Conservation (phyloP, 2,797 vertebrate species). For the Muraenolepis orangiensis region DNA sequence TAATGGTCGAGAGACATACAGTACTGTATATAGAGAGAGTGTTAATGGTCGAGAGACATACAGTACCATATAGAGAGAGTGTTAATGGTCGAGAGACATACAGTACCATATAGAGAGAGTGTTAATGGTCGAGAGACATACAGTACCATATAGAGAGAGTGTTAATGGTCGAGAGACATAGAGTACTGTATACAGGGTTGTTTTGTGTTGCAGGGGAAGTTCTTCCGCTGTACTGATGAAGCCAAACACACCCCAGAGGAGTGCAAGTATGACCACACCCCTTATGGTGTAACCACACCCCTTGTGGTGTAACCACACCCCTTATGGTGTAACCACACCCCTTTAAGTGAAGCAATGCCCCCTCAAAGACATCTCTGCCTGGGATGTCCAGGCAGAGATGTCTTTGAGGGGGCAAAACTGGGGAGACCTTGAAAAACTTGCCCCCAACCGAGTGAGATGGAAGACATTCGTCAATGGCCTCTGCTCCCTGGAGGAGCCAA, state of each 20-base stretch:
- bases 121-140: not conserved
- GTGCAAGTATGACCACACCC: constrained; percentile 81
- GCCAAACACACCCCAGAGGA: constrained; percentile 93
- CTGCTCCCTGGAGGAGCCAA: too few relatives aligned
- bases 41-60: not conserved
- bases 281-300: not conserved
- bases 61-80: constrained; percentile 47
- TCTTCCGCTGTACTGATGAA: constrained; percentile 95
- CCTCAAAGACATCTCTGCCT: too few relatives aligned
- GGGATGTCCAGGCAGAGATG: too few relatives aligned
- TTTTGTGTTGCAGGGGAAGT: constrained; percentile 82
- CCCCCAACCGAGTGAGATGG: too few relatives aligned
- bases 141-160: not conserved
- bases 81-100: constrained; percentile 57
- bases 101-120: not conserved
- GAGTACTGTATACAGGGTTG: not conserved
- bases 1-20: constrained; percentile 75
- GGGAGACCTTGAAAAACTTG: too few relatives aligned
- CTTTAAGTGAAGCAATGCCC: too few relatives aligned
- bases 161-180: too few relatives aligned
- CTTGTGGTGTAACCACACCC: too few relatives aligned
- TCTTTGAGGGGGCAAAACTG: too few relatives aligned
- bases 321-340: too few relatives aligned
- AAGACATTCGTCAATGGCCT: too few relatives aligned
- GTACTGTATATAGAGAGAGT: too few relatives aligned